A percentile compares a stretch with the other conserved stretches of the same genome.
Evolutionary conservation across 2,888 invertebrate species (phyloP).

Genomic region (Eilema depressum): DNA sequence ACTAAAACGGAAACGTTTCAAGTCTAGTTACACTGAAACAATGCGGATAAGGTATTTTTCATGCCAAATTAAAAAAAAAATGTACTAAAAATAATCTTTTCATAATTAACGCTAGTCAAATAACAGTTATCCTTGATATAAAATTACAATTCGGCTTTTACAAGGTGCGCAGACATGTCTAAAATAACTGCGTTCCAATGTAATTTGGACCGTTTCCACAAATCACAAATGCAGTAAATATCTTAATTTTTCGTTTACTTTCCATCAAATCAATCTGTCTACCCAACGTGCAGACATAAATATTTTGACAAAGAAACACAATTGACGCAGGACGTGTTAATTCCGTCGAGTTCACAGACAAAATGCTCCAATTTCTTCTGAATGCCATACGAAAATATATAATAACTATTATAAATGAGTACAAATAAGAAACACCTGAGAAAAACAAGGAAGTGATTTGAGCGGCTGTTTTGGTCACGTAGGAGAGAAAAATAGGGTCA

Average conservation of each 20-base stretch:
- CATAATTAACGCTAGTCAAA: not conserved
- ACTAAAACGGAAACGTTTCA: too few relatives aligned
- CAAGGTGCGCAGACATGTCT: conserved; percentile 10
- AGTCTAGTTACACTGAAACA: too few relatives aligned
- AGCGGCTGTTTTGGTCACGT: conserved; percentile 68
- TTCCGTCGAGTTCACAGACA: conserved; percentile 18
- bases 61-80: too few relatives aligned
- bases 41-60: too few relatives aligned
- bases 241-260: conserved; percentile 18
- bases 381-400: conserved; percentile 49
- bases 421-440: conserved; percentile 65
- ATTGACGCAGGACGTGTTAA: conserved; percentile 17
- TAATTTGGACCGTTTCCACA: conserved; percentile 16
- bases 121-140: conserved; percentile 5
- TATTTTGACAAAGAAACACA: conserved; percentile 40
- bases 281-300: conserved; percentile 35
- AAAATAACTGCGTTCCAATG: conserved; percentile 12
- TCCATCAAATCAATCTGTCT: conserved; percentile 35
- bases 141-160: conserved; percentile 4
- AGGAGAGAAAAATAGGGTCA: conserved; percentile 64
- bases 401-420: conserved; percentile 61
- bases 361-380: conserved; percentile 33
- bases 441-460: conserved; percentile 55
- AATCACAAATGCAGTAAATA: conserved; percentile 18
- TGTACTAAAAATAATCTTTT: not conserved